phyloP scores from a whole-genome alignment of 2,888 invertebrate genomes.

The Nudaria mundana region DNA sequence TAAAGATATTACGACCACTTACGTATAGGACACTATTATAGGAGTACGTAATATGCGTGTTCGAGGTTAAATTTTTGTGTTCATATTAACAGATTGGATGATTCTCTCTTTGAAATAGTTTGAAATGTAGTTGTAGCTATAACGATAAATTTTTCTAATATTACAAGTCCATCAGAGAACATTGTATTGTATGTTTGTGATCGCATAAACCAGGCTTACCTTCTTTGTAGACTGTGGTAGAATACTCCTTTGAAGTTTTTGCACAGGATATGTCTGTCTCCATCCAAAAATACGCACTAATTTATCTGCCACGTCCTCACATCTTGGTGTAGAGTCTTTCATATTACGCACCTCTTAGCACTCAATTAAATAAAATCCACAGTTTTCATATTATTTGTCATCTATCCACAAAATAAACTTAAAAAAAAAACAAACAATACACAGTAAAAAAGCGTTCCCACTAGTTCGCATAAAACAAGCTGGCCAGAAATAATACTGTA shows the following conservation, averaged over 20 bases:
- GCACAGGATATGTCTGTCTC: slow-evolving; percentile 90
- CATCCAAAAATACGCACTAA: slow-evolving; percentile 88
- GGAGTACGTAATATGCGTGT: too few species aligned
- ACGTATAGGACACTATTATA: too few species aligned
- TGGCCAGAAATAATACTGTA: slow-evolving; percentile 4
- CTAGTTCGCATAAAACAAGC: slow-evolving; percentile 2
- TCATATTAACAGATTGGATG: too few species aligned
- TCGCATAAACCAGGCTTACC: slow-evolving; percentile 21
- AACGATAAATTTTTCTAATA: too few species aligned
- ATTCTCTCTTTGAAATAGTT: too few species aligned
- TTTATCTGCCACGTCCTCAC: slow-evolving; percentile 89
- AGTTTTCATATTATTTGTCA: slow-evolving; percentile 20
- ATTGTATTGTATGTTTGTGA: too few species aligned
- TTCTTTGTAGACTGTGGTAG: slow-evolving; percentile 55
- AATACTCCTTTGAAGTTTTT: slow-evolving; percentile 85
- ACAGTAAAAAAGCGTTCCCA: neutral
- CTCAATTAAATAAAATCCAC: slow-evolving; percentile 23
- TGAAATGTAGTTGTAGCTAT: too few species aligned
- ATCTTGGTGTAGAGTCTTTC: slow-evolving; percentile 85
- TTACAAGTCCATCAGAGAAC: too few species aligned
- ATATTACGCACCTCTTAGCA: slow-evolving; percentile 48
- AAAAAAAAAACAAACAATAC: neutral
- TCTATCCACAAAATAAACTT: too few species aligned
- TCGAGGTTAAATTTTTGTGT: too few species aligned
- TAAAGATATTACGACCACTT: too few species aligned